Base-by-base conservation (phyloP, 2,113 vertebrate species). In the Onychostruthus taczanowskii region DNA sequence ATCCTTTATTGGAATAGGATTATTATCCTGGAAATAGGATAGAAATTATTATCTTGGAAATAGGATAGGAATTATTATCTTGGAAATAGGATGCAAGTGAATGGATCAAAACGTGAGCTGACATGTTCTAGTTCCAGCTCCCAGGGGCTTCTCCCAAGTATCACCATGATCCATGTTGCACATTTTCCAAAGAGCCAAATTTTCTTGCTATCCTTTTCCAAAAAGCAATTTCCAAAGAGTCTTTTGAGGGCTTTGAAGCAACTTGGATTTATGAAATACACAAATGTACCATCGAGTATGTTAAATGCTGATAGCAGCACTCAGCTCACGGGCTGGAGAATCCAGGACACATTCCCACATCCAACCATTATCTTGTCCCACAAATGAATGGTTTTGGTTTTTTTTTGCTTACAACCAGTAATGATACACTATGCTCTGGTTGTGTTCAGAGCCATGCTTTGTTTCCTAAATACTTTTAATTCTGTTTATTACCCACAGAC, bases 381-480 rank as follows among this genome's bases (percentile, higher is more conserved):
- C 73, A 96, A 84, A 86, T 61, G 14, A 86, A 35, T 15, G 56
- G 22, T 43, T 2, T 30, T n/a, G n/a, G 39, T 13, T 16, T 52
- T 56, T 55, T 93, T 70, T 88, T 86, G 20, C 77, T 84, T 87
- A 35, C 67, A 90, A n/a, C 59, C 77, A 30, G n/a, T 91, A 89
- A 89, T 75, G 75, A 95, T 73, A 93, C 31, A 22, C 63, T 47
- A 1, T 41, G 47, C 75, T 94, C 43, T 77, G 49, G 10, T 69
- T 75, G 61, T 66, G 35, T 75, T 84, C 0, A 0, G 75, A 70
- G 72, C 61, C 33, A 31, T 56, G 56, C 37, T 94, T 93, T 92
- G 86, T 96, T 94, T 94, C 52, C 90, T 93, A 93, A 95, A 87
- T 73, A 83, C 59, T 95, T 88, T 73, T 88, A 96, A 94, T 96